Percentiles rank a stretch among this genome's conserved stretches.
phyloP scores from a whole-genome alignment of 2,113 vertebrate genomes.

The Caloenas nicobarica region DNA sequence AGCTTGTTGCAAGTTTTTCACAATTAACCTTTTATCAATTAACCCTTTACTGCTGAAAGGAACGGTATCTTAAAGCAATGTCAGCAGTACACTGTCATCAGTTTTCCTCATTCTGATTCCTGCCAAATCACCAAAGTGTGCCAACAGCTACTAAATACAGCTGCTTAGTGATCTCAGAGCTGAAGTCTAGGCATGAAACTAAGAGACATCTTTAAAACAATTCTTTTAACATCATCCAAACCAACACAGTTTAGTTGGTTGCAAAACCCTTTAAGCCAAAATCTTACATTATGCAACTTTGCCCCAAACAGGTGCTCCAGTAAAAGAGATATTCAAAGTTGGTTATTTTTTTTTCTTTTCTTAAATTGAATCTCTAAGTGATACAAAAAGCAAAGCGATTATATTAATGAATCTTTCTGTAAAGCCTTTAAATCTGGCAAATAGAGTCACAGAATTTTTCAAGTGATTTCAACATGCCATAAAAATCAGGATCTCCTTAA shows the following conservation, averaged over 20 bases:
- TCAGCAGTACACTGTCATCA: neutral
- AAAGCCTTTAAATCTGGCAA: neutral
- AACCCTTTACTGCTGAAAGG: neutral
- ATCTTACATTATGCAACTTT: neutral
- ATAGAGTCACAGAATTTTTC: conserved; percentile 10
- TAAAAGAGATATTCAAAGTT: neutral
- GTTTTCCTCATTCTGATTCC: neutral
- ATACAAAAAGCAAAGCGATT: neutral
- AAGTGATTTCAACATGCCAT: neutral
- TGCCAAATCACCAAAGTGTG: neutral
- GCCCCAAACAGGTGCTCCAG: neutral
- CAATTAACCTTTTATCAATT: neutral
- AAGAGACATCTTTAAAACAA: neutral
- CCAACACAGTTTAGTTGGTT: neutral
- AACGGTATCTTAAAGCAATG: neutral
- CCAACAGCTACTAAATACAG: neutral
- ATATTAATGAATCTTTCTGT: neutral
- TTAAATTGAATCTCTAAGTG: neutral
- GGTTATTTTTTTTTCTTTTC: neutral
- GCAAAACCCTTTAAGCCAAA: neutral
- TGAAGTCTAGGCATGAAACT: conserved; percentile 27
- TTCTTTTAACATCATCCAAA: conserved; percentile 6
- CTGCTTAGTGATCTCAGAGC: neutral
- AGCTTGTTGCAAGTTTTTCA: neutral
- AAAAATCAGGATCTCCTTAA: neutral